These are phyloP conservation scores for Drosophila pachea DNA, from an alignment of 1,140 invertebrate genomes.

Conservation along the genomic window DNA sequence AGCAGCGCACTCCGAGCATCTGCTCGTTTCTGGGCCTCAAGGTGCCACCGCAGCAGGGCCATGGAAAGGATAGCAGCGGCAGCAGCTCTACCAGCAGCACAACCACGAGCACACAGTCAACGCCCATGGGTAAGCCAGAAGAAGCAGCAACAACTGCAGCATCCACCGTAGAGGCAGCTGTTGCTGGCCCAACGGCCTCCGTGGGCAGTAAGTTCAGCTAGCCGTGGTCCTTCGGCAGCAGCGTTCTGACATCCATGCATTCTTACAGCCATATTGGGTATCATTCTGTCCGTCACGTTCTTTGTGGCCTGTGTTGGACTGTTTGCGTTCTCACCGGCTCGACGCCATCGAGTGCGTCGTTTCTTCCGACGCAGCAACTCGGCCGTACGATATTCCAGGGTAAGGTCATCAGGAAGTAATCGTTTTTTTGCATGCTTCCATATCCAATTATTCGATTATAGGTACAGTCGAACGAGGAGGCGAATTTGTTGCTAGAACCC, in stretches of 20 bases:
- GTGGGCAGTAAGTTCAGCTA: conserved; percentile 74
- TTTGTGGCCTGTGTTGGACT: conserved; percentile 68
- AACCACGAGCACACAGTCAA: conserved; percentile 25
- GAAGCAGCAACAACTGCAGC: conserved; percentile 32
- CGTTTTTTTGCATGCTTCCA: neutral
- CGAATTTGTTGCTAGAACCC: conserved; percentile 70
- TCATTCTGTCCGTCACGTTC: conserved; percentile 68
- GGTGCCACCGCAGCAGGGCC: conserved; percentile 26
- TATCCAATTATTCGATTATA: conserved; percentile 16
- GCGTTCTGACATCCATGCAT: neutral
- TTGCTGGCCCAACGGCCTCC: conserved; percentile 64
- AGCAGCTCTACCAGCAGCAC: conserved; percentile 17
- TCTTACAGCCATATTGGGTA: conserved; percentile 62
- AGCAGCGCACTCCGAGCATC: conserved; percentile 70
- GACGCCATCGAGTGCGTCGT: conserved; percentile 64
- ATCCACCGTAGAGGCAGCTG: conserved; percentile 41
- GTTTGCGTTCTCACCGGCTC: conserved; percentile 70
- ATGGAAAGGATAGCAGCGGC: conserved; percentile 4
- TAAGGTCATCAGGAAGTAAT: conserved; percentile 25
- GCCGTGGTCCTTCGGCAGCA: conserved; percentile 6
- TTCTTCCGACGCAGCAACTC: conserved; percentile 65
- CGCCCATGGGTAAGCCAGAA: conserved; percentile 60
- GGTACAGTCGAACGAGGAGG: conserved; percentile 75
- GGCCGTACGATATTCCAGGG: conserved; percentile 69
- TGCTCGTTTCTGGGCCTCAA: conserved; percentile 68